Conservation (phyloP, 2,888 invertebrate species). For the Lepeophtheirus nordmannii region DNA sequence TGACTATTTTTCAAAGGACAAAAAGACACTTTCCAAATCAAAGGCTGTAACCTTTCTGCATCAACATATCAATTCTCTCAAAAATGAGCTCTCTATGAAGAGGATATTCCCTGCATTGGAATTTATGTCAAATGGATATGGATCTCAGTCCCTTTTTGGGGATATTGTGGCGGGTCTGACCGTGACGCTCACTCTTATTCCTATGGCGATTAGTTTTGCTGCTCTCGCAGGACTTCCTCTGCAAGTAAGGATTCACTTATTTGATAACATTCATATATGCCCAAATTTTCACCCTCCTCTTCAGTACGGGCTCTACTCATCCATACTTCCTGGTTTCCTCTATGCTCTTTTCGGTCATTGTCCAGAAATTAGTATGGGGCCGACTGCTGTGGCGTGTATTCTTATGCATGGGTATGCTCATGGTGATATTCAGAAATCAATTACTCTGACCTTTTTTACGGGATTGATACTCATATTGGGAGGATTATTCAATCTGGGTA, state of each 20-base stretch:
- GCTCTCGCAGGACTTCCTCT: slow-evolving; percentile 24
- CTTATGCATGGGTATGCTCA: slow-evolving; percentile 14
- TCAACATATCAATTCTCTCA: not conserved
- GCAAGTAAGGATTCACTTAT: not conserved
- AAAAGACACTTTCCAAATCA: too few relatives aligned
- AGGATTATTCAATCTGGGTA: slow-evolving; percentile 22
- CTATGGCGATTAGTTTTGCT: slow-evolving; percentile 22
- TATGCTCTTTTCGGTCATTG: slow-evolving; percentile 17
- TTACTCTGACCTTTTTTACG: slow-evolving; percentile 15
- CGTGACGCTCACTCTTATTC: slow-evolving; percentile 15
- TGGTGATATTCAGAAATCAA: not conserved
- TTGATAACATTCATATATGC: not conserved
- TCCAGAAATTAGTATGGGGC: slow-evolving; percentile 14
- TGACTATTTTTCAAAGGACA: too few relatives aligned
- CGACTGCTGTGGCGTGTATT: slow-evolving; percentile 20
- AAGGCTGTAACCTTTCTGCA: too few relatives aligned
- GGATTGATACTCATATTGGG: slow-evolving; percentile 13
- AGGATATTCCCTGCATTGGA: too few relatives aligned
- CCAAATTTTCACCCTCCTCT: not conserved
- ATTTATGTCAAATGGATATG: not conserved
- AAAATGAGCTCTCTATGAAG: not conserved
- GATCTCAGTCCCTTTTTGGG: slow-evolving; percentile 3
- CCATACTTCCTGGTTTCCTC: slow-evolving; percentile 16
- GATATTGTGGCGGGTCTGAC: slow-evolving; percentile 19
- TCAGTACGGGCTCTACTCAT: slow-evolving; percentile 20